Evolutionary conservation across 1,140 invertebrate species (phyloP), one percentile per base, ranked within the genome.

Genomic region (Pogonomyrmex barbatus): DNA sequence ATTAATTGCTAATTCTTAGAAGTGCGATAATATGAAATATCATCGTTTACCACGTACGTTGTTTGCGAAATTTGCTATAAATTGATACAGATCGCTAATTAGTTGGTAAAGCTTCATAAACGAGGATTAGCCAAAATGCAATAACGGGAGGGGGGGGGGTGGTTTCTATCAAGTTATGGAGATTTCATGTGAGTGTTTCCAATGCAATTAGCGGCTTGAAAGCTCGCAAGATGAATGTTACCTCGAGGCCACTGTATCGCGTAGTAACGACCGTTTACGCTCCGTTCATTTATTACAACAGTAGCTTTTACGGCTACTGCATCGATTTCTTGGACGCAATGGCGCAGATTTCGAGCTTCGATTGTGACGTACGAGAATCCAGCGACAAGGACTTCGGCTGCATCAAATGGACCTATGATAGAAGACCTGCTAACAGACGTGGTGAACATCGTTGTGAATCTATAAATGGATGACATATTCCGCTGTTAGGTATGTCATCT

Each of bases 401-500:
- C 54, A 98, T 99, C 0, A 96, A 97, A 79, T 99, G 98, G 98
- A 98, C 98, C 93, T 2, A 97, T 99, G 94, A 97, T 99, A 5
- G 97, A 97, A 90, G 98, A 99, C 92, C 94, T 99, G 3, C 97
- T 98, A 50, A 97, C 98, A 70, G 98, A 98, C 94, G 96, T 96
- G 90, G 98, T 98, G 0, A 98, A 99, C 92, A 98, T 99, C 85
- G 98, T 97, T 99, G 30, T 24, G 97, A 97, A 2, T 97, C 98
- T 24, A 24, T 24, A 0, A 99, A 91, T 97, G 97, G 1, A 98
- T 99, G 0, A 98, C 98, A 97, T 98, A 98, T 0, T 98, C 99
- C 95, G 98, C 47, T 98, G 98, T 93, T 98, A 98, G 91, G 17
- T 78, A 52, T 30, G 45, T 45, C 8, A 2, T 62, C n/a, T 12